Evolutionary conservation across 2,797 vertebrate species (phyloP), one percentile per base, ranked within the genome.

Genomic region (Mus spretus): DNA sequence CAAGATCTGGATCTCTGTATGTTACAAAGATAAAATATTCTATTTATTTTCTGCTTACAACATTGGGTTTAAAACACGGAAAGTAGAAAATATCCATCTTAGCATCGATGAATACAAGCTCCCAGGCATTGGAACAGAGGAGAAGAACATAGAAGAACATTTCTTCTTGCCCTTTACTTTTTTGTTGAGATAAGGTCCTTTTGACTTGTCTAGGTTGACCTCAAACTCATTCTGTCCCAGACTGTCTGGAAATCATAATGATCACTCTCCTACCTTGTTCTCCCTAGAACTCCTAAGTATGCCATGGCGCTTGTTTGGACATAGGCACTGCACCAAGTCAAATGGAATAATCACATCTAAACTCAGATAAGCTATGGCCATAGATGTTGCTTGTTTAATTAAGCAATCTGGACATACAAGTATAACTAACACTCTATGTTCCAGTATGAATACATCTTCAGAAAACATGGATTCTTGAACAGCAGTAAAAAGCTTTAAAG

Each of bases 361-460:
- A 47, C 3, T 92, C 53, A 79, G 9, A 13, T 19, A 94, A 83
- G 0, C 0, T 22, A 1, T 70, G 1, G 8, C 88, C n/a, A 8
- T 44, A 24, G 84, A 79, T 70, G 22, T 50, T 75, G 19, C 47
- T 15, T n/a, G 40, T 63, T 8, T 63, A 26, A 84, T 11, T 31
- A 83, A 10, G 0, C 72, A 1, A 85, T 37, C 0, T 17, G 59
- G 12, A 55, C 12, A 92, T 40, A 59, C 1, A 63, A 37, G 24
- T 70, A 1, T 34, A 28, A 61, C 40, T 74, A 53, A 37, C 22
- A 15, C 1, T 67, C 7, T 9, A 8, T 14, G 31, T 47, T 57
- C 13, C 15, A 8, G 7, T 3, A 59, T 2, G 26, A 17, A 19
- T 15, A 4, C 3, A n/a, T 0, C 15, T 78, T 55, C 6, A 47